phyloP scores from a whole-genome alignment of 2,888 invertebrate genomes.

The Cancer borealis region DNA sequence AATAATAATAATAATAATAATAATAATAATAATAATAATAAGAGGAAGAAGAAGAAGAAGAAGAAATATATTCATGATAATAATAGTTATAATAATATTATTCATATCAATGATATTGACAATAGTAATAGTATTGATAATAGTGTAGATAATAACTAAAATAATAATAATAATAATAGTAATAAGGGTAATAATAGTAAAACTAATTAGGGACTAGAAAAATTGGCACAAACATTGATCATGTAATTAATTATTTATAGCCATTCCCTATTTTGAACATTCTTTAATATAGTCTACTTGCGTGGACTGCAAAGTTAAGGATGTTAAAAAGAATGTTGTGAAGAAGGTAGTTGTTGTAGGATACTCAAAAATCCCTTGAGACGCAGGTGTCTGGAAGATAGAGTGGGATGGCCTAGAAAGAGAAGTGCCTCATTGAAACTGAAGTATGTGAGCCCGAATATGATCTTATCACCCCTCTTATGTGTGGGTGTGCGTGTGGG shows the following conservation, averaged over 20 bases:
- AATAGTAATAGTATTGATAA: neutral
- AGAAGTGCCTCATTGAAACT: constrained; percentile 26
- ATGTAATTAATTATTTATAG: too few relatives aligned
- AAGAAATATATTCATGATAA: neutral
- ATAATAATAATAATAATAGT: neutral
- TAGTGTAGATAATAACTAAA: neutral
- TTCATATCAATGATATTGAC: neutral
- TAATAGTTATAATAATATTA: neutral
- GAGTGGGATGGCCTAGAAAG: constrained; percentile 20
- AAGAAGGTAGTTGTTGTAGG: neutral
- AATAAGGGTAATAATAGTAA: neutral
- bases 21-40: neutral
- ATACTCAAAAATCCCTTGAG: neutral
- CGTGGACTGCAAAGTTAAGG: too few relatives aligned
- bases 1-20: neutral
- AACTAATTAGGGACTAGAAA: too few relatives aligned
- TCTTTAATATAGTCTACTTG: too few relatives aligned
- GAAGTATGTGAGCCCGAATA: neutral
- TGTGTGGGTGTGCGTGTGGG: neutral
- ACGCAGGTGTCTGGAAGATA: neutral
- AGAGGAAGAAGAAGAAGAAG: neutral
- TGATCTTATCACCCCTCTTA: neutral
- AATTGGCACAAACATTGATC: too few relatives aligned
- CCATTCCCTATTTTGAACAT: too few relatives aligned
- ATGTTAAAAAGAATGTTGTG: neutral